Evolutionary conservation across 2,888 invertebrate species (phyloP).

Genomic region (Seira ritae): DNA sequence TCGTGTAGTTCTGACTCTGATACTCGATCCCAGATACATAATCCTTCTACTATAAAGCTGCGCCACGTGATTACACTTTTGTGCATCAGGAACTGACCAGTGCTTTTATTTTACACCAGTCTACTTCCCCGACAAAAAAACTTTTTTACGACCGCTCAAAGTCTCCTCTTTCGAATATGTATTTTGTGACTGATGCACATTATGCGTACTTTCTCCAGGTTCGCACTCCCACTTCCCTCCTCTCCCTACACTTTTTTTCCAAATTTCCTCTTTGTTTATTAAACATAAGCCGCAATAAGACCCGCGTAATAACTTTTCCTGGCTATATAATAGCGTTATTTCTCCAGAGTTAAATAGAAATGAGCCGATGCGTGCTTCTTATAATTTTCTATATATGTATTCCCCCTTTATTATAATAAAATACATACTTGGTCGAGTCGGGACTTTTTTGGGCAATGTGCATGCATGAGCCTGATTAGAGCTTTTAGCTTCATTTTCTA

Average conservation of each 20-base stretch:
- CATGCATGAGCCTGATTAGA: conserved; percentile 34
- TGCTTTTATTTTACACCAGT: conserved; percentile 14
- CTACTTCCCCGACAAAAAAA: neutral
- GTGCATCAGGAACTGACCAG: conserved; percentile 18
- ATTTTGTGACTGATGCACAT: conserved; percentile 9
- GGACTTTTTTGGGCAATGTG: neutral
- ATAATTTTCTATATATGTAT: conserved; percentile 26
- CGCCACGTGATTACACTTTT: conserved; percentile 13
- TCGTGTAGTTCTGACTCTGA: neutral
- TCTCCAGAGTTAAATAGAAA: neutral
- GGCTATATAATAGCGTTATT: neutral
- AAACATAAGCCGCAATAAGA: conserved; percentile 42
- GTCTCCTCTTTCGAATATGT: neutral
- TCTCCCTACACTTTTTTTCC: conserved; percentile 17
- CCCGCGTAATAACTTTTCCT: conserved; percentile 33
- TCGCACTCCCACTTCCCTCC: conserved; percentile 32
- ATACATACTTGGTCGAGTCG: neutral
- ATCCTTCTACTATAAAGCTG: conserved; percentile 7
- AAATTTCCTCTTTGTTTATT: conserved; percentile 34
- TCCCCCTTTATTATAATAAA: conserved; percentile 32
- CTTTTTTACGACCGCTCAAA: neutral
- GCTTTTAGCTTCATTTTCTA: conserved; percentile 30
- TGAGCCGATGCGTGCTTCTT: conserved; percentile 28
- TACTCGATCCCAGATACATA: conserved; percentile 18
- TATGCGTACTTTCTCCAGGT: conserved; percentile 26